phyloP scores from a whole-genome alignment of 2,888 invertebrate species.

The Agriopis leucophaearia region DNA sequence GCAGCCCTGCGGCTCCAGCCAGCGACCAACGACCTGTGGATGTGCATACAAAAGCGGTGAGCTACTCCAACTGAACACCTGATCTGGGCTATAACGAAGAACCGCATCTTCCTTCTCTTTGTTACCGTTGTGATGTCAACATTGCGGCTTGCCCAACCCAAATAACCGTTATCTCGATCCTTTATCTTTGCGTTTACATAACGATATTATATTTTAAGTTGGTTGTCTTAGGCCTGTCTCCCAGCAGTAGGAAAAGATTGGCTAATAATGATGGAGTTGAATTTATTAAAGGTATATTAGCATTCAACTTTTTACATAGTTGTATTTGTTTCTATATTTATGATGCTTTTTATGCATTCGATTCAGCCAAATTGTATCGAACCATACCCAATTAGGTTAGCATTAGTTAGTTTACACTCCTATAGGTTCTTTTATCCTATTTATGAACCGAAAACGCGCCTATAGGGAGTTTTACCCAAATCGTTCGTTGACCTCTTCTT shows the following conservation, averaged over 20 bases:
- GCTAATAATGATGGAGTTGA: too few relatives aligned
- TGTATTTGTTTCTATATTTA: not conserved
- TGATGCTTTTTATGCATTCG: not conserved
- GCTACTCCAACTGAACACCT: conserved; percentile 46
- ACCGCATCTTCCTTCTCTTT: not conserved
- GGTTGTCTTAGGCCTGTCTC: too few relatives aligned
- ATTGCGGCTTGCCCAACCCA: not conserved
- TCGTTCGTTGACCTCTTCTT: conserved; percentile 48
- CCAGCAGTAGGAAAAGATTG: too few relatives aligned
- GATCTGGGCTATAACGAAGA: conserved; percentile 8
- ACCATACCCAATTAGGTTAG: conserved; percentile 35
- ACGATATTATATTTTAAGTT: not conserved
- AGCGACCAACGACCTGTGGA: conserved; percentile 46
- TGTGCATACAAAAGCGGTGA: conserved; percentile 49
- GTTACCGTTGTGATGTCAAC: not conserved
- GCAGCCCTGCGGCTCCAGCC: conserved; percentile 33
- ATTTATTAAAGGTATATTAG: not conserved
- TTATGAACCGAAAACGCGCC: conserved; percentile 34
- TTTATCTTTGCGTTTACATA: not conserved
- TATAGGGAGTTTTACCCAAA: conserved; percentile 43
- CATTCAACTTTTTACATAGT: too few relatives aligned
- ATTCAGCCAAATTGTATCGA: conserved; percentile 11
- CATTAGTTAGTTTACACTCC: conserved; percentile 13
- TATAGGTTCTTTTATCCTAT: conserved; percentile 32
- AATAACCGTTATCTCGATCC: not conserved